These are phyloP conservation scores for Therioaphis trifolii DNA, from an alignment of 2,888 invertebrate genomes.

Conservation along the genomic window DNA sequence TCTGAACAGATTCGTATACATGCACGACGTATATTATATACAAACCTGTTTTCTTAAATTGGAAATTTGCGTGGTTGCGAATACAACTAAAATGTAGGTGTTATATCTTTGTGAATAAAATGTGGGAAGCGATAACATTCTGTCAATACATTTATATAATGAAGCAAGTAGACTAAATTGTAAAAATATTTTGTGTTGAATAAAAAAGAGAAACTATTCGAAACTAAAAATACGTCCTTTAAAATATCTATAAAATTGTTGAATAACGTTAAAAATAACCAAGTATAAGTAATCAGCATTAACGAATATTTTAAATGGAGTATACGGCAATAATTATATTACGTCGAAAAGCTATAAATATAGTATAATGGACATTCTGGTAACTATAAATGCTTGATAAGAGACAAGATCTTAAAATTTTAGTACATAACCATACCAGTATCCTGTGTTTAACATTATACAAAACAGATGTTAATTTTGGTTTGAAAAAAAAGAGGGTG, in stretches of 20 bases:
- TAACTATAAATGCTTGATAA: constrained; percentile 37
- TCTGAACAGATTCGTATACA: constrained; percentile 5
- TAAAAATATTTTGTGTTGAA: background rate
- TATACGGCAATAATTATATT: background rate
- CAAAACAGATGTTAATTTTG: constrained; percentile 59
- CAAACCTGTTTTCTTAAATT: constrained; percentile 60
- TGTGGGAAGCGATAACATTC: constrained; percentile 52
- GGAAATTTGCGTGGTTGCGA: constrained; percentile 53
- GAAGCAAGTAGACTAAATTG: constrained; percentile 9
- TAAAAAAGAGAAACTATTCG: constrained; percentile 9
- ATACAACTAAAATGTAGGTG: constrained; percentile 45
- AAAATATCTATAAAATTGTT: background rate
- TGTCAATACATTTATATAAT: constrained; percentile 15
- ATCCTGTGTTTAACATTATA: constrained; percentile 36
- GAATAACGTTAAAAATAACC: background rate
- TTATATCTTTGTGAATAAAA: constrained; percentile 43
- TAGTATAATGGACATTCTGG: constrained; percentile 13
- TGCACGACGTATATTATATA: background rate
- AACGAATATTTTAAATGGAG: background rate
- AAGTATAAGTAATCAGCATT: background rate
- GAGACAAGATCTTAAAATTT: constrained; percentile 30
- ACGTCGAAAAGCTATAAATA: constrained; percentile 44
- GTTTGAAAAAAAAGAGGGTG: constrained; percentile 39
- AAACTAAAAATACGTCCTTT: background rate
- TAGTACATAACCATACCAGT: constrained; percentile 15